Conservation (phyloP, 2,888 invertebrate genomes). For the Achlya flavicornis region DNA sequence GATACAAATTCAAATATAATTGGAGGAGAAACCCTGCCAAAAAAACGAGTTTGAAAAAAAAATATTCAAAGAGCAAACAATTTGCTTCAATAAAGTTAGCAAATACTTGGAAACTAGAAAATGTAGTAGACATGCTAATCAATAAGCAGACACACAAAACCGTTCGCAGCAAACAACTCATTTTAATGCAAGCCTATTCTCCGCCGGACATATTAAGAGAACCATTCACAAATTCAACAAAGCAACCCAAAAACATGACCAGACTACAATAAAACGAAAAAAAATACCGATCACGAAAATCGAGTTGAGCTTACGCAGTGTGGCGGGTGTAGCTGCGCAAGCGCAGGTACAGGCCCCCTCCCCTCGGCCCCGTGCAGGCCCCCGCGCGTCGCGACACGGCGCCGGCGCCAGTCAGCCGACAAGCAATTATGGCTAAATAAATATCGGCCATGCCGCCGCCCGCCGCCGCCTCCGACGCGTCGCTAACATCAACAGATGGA, state of each 20-base stretch:
- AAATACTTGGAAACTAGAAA: conserved; percentile 20
- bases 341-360: conserved; percentile 46
- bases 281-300: conserved; percentile 76
- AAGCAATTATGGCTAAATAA: conserved; percentile 84
- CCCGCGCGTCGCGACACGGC: conserved; percentile 73
- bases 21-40: not conserved
- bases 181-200: conserved; percentile 50
- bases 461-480: conserved; percentile 70
- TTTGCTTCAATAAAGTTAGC: conserved; percentile 23
- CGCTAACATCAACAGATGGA: conserved; percentile 74
- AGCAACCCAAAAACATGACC: conserved; percentile 76
- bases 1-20: conserved; percentile 12
- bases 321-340: conserved; percentile 71
- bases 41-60: not conserved
- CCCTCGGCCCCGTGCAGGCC: conserved; percentile 29
- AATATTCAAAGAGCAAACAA: conserved; percentile 11
- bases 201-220: conserved; percentile 45
- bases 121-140: conserved; percentile 28
- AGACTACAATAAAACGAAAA: conserved; percentile 71
- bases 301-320: conserved; percentile 75
- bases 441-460: conserved; percentile 79
- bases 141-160: conserved; percentile 37
- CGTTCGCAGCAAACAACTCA: conserved; percentile 47
- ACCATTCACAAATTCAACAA: conserved; percentile 80
- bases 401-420: conserved; percentile 82